phyloP scores from a whole-genome alignment of 2,113 vertebrate species.

The Monopterus albus region DNA sequence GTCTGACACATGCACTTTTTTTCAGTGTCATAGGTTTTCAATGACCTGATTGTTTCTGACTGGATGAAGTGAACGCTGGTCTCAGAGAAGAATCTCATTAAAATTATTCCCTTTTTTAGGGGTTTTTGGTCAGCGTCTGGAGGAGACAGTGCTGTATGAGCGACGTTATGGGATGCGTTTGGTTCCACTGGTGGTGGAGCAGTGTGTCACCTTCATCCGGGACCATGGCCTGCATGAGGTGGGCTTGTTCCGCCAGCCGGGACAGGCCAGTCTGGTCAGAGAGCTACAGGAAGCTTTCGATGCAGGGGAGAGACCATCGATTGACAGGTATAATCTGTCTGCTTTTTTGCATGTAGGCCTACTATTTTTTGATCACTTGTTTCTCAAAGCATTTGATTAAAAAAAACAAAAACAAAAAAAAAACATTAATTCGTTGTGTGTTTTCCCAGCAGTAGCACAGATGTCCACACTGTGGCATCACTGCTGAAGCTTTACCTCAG shows the following conservation, averaged over 20 bases:
- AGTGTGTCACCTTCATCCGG: constrained; percentile 83
- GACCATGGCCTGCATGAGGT: constrained; percentile 80
- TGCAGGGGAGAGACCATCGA: constrained; percentile 81
- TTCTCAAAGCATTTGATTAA: not conserved
- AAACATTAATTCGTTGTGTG: not conserved
- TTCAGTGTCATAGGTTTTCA: too few relatives aligned
- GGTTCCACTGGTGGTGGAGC: constrained; percentile 84
- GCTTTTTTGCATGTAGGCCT: too few relatives aligned
- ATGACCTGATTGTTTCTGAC: not conserved
- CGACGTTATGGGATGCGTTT: constrained; percentile 78
- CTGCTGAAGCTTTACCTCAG: constrained; percentile 85
- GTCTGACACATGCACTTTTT: too few relatives aligned
- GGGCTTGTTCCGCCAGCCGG: constrained; percentile 83
- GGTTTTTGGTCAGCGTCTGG: constrained; percentile 84
- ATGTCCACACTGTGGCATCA: constrained; percentile 85
- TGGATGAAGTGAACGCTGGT: not conserved
- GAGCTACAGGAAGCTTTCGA: constrained; percentile 84
- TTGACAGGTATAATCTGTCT: constrained; percentile 73
- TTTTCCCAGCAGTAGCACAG: constrained; percentile 76
- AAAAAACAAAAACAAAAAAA: too few relatives aligned
- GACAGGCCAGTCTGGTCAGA: constrained; percentile 82
- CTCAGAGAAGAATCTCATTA: not conserved
- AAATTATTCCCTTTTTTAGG: constrained; percentile 50
- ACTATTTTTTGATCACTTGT: not conserved
- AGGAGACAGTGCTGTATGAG: constrained; percentile 84